A percentile compares a stretch with the other conserved stretches of the same genome.
These are phyloP conservation scores for Camponotus fellah DNA, from an alignment of 2,888 invertebrate genomes.

Conservation along the genomic window DNA sequence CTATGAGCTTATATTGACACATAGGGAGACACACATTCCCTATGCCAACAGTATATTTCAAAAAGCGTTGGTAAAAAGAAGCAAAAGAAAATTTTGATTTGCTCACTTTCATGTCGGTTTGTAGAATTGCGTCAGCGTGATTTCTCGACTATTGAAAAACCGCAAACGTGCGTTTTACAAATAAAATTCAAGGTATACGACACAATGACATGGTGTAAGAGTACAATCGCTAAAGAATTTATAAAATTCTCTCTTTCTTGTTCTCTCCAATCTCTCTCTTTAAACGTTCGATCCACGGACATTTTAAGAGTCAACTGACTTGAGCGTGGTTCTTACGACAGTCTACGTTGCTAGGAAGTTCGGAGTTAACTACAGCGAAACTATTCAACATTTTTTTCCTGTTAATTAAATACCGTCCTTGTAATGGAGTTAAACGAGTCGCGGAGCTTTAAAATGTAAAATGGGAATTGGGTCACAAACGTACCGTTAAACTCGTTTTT, in stretches of 20 bases:
- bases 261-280: neutral
- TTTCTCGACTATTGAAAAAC: conserved; percentile 26
- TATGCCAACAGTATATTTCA: neutral
- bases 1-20: neutral
- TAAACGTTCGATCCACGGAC: conserved; percentile 24
- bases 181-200: conserved; percentile 60
- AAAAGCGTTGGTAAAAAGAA: conserved; percentile 12
- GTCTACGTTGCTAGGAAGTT: conserved; percentile 28
- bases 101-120: conserved; percentile 40
- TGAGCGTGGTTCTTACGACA: conserved; percentile 27
- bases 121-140: conserved; percentile 32
- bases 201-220: neutral
- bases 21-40: neutral
- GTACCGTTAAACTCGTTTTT: conserved; percentile 47
- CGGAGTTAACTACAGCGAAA: conserved; percentile 32
- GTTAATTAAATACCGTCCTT: conserved; percentile 49
- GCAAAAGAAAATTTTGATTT: conserved; percentile 46
- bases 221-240: conserved; percentile 41
- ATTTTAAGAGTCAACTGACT: conserved; percentile 43
- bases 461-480: conserved; percentile 51
- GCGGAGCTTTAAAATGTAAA: conserved; percentile 42
- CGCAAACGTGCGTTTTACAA: conserved; percentile 19
- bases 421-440: conserved; percentile 49
- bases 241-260: conserved; percentile 38
- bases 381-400: conserved; percentile 40